Conservation (phyloP, 2,797 vertebrate genomes). For the Psittacula derbiana region DNA sequence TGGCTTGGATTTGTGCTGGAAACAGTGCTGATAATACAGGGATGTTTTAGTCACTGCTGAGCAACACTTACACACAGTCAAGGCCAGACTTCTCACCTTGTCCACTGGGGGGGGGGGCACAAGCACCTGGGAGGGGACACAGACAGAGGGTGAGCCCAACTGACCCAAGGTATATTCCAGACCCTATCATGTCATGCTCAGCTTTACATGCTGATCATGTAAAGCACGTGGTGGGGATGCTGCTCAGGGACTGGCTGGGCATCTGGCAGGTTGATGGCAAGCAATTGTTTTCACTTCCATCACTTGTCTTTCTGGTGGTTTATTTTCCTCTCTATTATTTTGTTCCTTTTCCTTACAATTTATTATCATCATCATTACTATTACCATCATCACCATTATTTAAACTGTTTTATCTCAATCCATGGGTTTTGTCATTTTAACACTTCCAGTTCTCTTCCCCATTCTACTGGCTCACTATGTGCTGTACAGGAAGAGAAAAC, state of each 20-base stretch:
- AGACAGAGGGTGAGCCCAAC: neutral
- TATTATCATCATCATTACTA: neutral
- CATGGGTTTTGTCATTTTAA: neutral
- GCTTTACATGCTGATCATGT: neutral
- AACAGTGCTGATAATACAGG: neutral
- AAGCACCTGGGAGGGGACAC: neutral
- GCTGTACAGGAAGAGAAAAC: neutral
- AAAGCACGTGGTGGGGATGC: fast-evolving
- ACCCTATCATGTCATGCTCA: fast-evolving
- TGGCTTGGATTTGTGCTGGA: neutral
- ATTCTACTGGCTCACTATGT: neutral
- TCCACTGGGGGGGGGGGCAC: neutral
- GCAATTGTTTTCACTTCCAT: neutral
- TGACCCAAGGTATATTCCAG: neutral
- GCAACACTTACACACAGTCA: neutral
- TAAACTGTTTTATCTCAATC: neutral
- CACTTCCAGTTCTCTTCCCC: neutral
- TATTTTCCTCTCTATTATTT: neutral
- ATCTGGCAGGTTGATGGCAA: neutral
- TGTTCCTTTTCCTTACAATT: neutral
- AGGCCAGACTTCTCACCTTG: neutral
- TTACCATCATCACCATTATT: neutral
- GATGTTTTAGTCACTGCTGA: neutral
- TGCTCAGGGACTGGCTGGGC: neutral
- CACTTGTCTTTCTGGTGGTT: neutral